Evolutionary conservation across 2,888 invertebrate species (phyloP).

Genomic region (Aphidoletes aphidimyza): DNA sequence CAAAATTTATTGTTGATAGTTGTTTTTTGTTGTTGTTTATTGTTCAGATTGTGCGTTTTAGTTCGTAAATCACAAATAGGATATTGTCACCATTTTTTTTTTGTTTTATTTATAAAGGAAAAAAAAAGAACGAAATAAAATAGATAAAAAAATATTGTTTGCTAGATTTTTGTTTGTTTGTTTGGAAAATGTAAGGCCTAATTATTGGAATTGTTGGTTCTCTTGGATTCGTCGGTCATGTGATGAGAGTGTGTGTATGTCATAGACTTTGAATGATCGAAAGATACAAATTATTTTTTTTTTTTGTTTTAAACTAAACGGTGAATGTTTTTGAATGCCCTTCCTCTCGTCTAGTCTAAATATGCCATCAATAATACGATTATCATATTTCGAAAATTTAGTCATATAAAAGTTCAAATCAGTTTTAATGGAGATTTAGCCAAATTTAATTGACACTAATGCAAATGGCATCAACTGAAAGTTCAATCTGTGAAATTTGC

Average conservation of each 20-base stretch:
- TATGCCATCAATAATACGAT: no score
- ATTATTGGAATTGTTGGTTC: slow-evolving; percentile 33
- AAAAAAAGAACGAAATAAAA: neutral
- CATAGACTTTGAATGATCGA: neutral
- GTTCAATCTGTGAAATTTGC: no score
- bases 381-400: no score
- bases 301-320: no score
- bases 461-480: no score
- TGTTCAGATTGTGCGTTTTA: neutral
- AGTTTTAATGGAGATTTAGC: no score
- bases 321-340: no score
- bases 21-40: neutral
- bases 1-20: neutral
- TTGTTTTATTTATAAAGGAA: slow-evolving; percentile 12
- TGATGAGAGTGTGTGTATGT: neutral
- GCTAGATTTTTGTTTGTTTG: neutral
- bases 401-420: no score
- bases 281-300: neutral
- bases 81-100: slow-evolving; percentile 1
- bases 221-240: neutral
- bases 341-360: no score
- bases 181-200: neutral
- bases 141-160: neutral
- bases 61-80: slow-evolving; percentile 1
- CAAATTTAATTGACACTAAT: no score